Evolutionary conservation across 23 tunicate genomes (phyloP).

Genomic region (Trididemnum miniatum): DNA sequence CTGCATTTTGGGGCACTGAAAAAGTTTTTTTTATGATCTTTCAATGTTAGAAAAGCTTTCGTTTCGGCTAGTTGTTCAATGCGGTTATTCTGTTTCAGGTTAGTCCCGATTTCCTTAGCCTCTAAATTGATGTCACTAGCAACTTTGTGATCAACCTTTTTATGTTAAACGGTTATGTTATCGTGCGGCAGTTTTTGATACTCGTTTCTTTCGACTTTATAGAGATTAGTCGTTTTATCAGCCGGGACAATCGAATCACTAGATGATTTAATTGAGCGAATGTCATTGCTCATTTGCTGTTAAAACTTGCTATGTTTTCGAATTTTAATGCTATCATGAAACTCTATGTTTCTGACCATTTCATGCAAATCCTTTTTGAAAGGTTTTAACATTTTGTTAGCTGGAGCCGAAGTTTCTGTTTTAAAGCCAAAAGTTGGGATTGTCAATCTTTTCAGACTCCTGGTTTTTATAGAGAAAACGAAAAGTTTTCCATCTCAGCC

Average conservation of each 20-base stretch:
- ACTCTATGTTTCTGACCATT: background rate
- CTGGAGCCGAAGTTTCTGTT: background rate
- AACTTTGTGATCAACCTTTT: background rate
- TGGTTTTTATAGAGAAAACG: background rate
- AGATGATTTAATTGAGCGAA: background rate
- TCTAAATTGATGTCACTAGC: background rate
- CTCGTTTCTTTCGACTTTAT: background rate
- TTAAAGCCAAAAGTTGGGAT: background rate
- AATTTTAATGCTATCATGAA: too few relatives aligned
- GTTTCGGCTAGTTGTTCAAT: background rate
- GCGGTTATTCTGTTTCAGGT: background rate
- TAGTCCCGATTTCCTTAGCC: background rate
- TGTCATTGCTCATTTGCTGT: too few relatives aligned
- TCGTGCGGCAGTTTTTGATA: background rate
- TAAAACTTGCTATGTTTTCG: background rate
- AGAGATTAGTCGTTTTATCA: background rate
- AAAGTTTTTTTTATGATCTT: background rate
- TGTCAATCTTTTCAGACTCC: background rate
- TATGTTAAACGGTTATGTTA: background rate
- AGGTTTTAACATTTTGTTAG: background rate
- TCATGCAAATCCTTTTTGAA: too few relatives aligned
- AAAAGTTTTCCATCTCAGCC: conserved; percentile 2
- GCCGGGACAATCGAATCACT: background rate
- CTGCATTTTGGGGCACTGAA: background rate
- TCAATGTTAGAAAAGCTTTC: background rate